Evolutionary conservation across 2,888 invertebrate genomes (phyloP).

Genomic region (Cephus rjabovi): DNA sequence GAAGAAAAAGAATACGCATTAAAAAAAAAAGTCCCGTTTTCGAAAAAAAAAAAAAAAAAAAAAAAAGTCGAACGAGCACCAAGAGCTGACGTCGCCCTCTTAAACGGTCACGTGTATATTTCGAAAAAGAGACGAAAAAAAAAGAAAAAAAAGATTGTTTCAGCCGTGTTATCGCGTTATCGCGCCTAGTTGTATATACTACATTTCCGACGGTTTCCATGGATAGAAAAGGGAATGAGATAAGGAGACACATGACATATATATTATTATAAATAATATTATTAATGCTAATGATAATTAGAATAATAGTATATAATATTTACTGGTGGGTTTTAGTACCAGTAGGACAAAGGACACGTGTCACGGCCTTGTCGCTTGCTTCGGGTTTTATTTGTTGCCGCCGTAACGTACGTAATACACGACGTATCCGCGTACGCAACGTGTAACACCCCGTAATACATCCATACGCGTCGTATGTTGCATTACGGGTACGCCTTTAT

Average conservation of each 20-base stretch:
- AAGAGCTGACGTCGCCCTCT: too few species aligned
- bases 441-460: not conserved
- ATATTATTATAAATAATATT: too few species aligned
- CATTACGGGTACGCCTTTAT: too few species aligned
- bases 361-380: slow-evolving; percentile 52
- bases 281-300: too few species aligned
- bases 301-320: too few species aligned
- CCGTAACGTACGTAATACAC: slow-evolving; percentile 5
- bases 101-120: too few species aligned
- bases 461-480: not conserved
- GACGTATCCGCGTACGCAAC: too few species aligned
- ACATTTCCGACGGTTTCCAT: slow-evolving; percentile 30
- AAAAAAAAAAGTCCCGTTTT: too few species aligned
- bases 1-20: too few species aligned
- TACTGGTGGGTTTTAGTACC: slow-evolving; percentile 11
- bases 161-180: slow-evolving; percentile 8
- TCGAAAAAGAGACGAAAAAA: not conserved
- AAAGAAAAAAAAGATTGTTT: not conserved
- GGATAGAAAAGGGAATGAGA: slow-evolving; percentile 37
- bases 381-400: slow-evolving; percentile 14
- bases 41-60: too few species aligned
- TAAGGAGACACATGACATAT: slow-evolving; percentile 15
- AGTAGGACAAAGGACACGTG: slow-evolving; percentile 39
- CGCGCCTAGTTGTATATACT: slow-evolving; percentile 30
- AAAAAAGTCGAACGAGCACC: too few species aligned